These are phyloP conservation scores for Papilio gigon DNA, from an alignment of 2,888 invertebrate species.

Conservation along the genomic window DNA sequence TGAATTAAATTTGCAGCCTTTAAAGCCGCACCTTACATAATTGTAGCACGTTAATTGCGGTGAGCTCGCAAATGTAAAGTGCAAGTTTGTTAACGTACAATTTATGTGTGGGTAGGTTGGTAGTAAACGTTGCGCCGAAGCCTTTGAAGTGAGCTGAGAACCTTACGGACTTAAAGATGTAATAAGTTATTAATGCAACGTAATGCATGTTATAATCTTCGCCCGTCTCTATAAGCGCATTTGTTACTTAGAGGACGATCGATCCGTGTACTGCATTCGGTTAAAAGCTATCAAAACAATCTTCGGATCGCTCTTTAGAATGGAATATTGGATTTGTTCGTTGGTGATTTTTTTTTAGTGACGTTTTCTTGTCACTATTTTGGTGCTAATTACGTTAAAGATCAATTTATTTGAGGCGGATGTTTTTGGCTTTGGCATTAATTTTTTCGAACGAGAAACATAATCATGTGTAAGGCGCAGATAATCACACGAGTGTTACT, in stretches of 20 bases:
- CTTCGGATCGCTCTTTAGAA: too few species aligned
- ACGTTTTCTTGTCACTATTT: too few species aligned
- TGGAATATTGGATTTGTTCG: too few species aligned
- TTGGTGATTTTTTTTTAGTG: too few species aligned
- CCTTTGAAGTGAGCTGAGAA: slow-evolving; percentile 16
- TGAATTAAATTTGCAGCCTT: slow-evolving; percentile 8
- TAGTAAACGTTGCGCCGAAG: background rate
- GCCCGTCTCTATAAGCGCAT: background rate
- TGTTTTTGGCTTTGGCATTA: background rate
- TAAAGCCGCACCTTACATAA: background rate
- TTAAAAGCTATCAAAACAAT: too few species aligned
- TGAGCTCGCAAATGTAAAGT: background rate
- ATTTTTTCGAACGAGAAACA: background rate
- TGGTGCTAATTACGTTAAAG: background rate
- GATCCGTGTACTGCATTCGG: too few species aligned
- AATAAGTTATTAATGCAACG: slow-evolving; percentile 8
- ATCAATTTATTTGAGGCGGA: background rate
- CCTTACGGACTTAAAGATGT: slow-evolving; percentile 28
- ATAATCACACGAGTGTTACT: slow-evolving; percentile 14
- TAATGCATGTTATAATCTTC: background rate
- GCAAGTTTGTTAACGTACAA: background rate
- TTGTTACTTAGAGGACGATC: too few species aligned
- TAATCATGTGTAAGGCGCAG: background rate
- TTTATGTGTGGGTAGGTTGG: background rate
- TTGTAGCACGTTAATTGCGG: background rate